Evolutionary conservation across 2,113 vertebrate genomes (phyloP).

Genomic region (Salvelinus alpinus): DNA sequence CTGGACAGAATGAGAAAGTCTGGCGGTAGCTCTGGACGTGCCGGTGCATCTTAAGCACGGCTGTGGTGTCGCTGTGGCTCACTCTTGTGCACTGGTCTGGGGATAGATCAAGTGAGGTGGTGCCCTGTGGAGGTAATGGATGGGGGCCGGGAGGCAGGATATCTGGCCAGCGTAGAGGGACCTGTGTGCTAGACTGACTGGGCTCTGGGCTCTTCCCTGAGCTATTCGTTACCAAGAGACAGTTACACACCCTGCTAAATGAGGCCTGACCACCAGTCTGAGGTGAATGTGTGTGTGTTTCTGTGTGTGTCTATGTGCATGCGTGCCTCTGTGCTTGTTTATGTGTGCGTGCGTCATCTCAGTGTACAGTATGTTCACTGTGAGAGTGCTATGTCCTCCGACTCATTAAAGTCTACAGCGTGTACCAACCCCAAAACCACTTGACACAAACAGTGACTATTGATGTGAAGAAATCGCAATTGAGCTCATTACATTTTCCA

Average conservation of each 20-base stretch:
- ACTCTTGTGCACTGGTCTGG: not conserved
- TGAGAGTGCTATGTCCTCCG: conserved; percentile 23
- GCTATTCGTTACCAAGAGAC: conserved; percentile 64
- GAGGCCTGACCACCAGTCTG: conserved; percentile 64
- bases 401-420: conserved; percentile 41
- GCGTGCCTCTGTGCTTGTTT: too few relatives aligned
- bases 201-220: conserved; percentile 29
- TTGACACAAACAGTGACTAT: conserved; percentile 17
- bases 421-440: conserved; percentile 37
- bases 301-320: too few relatives aligned
- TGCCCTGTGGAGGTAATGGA: conserved; percentile 52
- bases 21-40: conserved; percentile 43
- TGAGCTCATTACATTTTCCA: conserved; percentile 69
- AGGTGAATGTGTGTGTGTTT: conserved; percentile 15
- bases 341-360: not conserved
- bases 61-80: conserved; percentile 6
- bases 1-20: conserved; percentile 68
- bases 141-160: conserved; percentile 57
- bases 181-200: conserved; percentile 52
- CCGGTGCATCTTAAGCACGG: conserved; percentile 55
- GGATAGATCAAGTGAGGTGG: conserved; percentile 17
- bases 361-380: not conserved
- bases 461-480: conserved; percentile 50
- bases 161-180: conserved; percentile 38
- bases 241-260: conserved; percentile 67